These are phyloP conservation scores for Pocillopora verrucosa DNA, from an alignment of 64 coral and sea anemone species.

Conservation along the genomic window DNA sequence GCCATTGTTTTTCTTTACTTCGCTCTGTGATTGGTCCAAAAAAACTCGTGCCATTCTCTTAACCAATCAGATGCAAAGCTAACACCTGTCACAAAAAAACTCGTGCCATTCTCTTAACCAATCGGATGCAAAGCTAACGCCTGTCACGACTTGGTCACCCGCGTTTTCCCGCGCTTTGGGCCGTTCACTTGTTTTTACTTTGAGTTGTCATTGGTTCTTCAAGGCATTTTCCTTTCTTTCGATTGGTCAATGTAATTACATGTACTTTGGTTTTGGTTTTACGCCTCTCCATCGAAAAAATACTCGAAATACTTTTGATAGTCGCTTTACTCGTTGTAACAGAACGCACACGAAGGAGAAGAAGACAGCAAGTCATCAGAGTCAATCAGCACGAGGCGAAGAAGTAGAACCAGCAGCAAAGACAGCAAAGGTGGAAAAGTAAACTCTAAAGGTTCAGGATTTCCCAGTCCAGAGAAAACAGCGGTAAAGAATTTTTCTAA, in stretches of 20 bases:
- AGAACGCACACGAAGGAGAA: constrained; percentile 19
- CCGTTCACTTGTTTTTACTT: too few relatives aligned
- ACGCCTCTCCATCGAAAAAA: background rate
- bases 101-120: too few relatives aligned
- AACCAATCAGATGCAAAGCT: too few relatives aligned
- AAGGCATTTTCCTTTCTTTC: too few relatives aligned
- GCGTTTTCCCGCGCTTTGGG: too few relatives aligned
- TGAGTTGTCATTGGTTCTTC: too few relatives aligned
- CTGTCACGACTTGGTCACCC: too few relatives aligned
- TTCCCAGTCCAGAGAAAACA: constrained; percentile 27
- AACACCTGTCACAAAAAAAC: too few relatives aligned
- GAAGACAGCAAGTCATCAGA: background rate
- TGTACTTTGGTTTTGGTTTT: background rate
- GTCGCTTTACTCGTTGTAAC: background rate
- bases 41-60: too few relatives aligned
- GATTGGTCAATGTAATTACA: background rate
- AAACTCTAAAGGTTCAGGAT: background rate
- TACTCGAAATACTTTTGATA: background rate
- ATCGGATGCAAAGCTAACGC: too few relatives aligned
- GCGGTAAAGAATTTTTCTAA: constrained; percentile 6
- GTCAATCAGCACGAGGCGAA: constrained; percentile 11
- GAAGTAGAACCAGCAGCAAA: constrained; percentile 26
- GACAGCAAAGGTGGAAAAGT: constrained; percentile 31
- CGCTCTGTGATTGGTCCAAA: too few relatives aligned
- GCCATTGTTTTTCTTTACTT: background rate